Conservation (phyloP, 2,888 invertebrate genomes). For the Teinopalpus imperialis region DNA sequence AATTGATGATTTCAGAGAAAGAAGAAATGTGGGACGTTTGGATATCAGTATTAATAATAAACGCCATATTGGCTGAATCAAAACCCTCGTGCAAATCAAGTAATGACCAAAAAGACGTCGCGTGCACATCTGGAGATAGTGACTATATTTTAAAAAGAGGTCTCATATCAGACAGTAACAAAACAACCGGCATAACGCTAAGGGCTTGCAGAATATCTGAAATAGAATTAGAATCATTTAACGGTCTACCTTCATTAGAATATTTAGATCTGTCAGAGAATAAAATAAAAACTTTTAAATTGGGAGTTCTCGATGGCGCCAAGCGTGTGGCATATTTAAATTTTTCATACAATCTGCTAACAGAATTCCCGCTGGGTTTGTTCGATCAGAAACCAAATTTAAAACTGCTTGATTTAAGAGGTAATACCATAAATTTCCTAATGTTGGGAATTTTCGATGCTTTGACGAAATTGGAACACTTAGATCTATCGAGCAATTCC, state of each 20-base stretch:
- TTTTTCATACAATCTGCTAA: constrained; percentile 48
- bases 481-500: constrained; percentile 52
- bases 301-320: constrained; percentile 37
- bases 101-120: constrained; percentile 27
- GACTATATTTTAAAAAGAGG: constrained; percentile 42
- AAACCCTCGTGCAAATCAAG: constrained; percentile 35
- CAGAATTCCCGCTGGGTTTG: constrained; percentile 46
- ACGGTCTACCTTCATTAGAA: constrained; percentile 32
- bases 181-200: constrained; percentile 38
- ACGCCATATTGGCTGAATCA: no score
- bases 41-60: no score
- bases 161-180: constrained; percentile 42
- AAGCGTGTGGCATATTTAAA: constrained; percentile 44
- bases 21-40: no score
- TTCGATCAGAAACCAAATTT: constrained; percentile 51
- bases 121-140: constrained; percentile 35
- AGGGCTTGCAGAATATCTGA: constrained; percentile 41
- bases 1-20: no score
- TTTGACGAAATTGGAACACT: constrained; percentile 40
- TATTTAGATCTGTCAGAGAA: constrained; percentile 41
- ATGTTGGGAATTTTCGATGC: constrained; percentile 49
- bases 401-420: constrained; percentile 49
- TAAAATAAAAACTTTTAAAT: constrained; percentile 34
- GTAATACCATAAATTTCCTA: constrained; percentile 42
- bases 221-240: constrained; percentile 38